Evolutionary conservation across 2,113 vertebrate species (phyloP).

Genomic region (Sciurus niger): DNA sequence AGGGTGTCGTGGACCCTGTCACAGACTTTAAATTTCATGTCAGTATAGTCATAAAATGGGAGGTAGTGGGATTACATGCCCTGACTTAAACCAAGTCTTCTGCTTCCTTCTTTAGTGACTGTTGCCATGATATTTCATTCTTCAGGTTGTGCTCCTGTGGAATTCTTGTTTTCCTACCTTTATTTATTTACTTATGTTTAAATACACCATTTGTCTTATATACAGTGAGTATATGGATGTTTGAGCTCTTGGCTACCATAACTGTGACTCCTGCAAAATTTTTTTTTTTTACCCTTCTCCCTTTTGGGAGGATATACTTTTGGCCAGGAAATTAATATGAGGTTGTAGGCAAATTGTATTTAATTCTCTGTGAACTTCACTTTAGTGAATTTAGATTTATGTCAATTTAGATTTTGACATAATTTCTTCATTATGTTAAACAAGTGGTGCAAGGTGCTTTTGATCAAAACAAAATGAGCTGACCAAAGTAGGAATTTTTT

Average conservation of each 20-base stretch:
- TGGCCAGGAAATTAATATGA: not conserved
- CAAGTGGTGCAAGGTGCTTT: not conserved
- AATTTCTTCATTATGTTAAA: slow-evolving; percentile 43
- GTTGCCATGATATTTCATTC: not conserved
- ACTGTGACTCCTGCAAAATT: not conserved
- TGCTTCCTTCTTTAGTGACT: not conserved
- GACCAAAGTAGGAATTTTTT: not conserved
- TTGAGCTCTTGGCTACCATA: not conserved
- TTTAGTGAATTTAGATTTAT: not conserved
- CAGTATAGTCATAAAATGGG: not conserved
- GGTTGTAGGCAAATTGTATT: not conserved
- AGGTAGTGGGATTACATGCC: not conserved
- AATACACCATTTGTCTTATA: not conserved
- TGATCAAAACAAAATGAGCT: slow-evolving; percentile 41
- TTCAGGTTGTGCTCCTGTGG: not conserved
- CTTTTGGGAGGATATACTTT: not conserved
- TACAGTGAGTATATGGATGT: not conserved
- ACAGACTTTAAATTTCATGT: not conserved
- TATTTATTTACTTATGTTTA: not conserved
- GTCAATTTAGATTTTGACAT: slow-evolving; percentile 29
- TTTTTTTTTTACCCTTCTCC: not conserved
- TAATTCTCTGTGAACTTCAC: not conserved
- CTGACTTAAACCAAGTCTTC: not conserved
- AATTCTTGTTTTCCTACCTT: not conserved
- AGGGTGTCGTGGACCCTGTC: too few species aligned